These are phyloP conservation scores for Kryphioiulus occultus DNA, from an alignment of 2,888 invertebrate genomes.

Conservation along the genomic window DNA sequence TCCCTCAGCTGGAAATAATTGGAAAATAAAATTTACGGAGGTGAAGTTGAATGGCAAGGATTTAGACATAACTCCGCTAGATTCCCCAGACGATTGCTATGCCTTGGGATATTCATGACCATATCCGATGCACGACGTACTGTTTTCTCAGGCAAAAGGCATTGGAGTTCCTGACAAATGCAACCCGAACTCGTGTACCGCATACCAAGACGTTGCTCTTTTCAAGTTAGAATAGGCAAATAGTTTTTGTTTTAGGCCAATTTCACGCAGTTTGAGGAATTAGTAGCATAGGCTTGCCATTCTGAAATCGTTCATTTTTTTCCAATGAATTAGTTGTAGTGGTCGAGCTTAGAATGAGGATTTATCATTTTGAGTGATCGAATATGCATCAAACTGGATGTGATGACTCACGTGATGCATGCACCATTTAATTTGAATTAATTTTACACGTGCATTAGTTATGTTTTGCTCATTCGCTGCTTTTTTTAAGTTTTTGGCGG, in stretches of 20 bases:
- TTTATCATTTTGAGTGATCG: background rate
- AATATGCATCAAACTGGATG: background rate
- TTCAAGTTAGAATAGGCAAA: background rate
- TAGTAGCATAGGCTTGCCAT: background rate
- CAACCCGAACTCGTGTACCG: background rate
- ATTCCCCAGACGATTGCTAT: constrained; percentile 27
- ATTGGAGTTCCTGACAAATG: constrained; percentile 5
- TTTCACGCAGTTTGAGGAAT: background rate
- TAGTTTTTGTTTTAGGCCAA: background rate
- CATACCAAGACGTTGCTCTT: background rate
- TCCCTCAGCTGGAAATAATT: constrained; percentile 71
- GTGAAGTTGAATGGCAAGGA: constrained; percentile 51
- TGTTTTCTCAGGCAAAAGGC: background rate
- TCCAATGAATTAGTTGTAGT: background rate
- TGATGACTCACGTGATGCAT: background rate
- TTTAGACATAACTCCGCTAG: constrained; percentile 45
- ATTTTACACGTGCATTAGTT: background rate
- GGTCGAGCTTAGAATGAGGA: background rate
- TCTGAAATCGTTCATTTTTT: background rate
- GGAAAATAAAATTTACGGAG: constrained; percentile 72
- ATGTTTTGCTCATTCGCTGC: background rate
- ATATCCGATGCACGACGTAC: background rate
- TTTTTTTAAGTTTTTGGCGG: background rate
- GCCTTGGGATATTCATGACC: constrained; percentile 50
- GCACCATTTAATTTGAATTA: background rate